Conservation (phyloP, 2,797 vertebrate genomes). For the Catharus ustulatus region DNA sequence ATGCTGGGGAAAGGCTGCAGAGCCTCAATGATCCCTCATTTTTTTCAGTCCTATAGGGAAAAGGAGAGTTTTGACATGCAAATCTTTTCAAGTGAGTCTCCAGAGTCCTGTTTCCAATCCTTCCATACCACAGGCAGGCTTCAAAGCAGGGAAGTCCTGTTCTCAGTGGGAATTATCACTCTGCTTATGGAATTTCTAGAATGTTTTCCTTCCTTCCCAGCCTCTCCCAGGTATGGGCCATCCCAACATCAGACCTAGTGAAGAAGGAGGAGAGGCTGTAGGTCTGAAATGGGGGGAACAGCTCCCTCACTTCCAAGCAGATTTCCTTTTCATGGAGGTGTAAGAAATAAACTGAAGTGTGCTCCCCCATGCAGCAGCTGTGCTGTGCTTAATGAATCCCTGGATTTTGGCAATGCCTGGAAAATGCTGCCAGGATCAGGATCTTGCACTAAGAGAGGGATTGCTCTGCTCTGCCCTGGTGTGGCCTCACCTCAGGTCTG, state of each 20-base stretch:
- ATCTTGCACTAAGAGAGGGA: neutral
- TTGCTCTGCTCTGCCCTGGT: neutral
- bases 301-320: neutral
- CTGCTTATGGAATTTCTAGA: neutral
- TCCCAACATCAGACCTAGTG: neutral
- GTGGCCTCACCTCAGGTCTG: fast-evolving
- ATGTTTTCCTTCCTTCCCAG: neutral
- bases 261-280: neutral
- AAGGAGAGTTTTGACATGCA: neutral
- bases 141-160: neutral
- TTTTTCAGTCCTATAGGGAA: neutral
- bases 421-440: neutral
- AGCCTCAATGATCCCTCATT: neutral
- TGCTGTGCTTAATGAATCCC: neutral
- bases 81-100: neutral
- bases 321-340: neutral
- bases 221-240: neutral
- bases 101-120: neutral
- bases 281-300: neutral
- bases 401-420: neutral
- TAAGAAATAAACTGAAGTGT: neutral
- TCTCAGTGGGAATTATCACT: neutral
- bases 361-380: neutral
- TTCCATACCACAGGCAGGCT: neutral
- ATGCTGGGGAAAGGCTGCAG: neutral